Percentiles rank a stretch among this genome's conserved stretches.
Conservation (phyloP, 2,113 vertebrate species). For the Rhabdornis inornatus region DNA sequence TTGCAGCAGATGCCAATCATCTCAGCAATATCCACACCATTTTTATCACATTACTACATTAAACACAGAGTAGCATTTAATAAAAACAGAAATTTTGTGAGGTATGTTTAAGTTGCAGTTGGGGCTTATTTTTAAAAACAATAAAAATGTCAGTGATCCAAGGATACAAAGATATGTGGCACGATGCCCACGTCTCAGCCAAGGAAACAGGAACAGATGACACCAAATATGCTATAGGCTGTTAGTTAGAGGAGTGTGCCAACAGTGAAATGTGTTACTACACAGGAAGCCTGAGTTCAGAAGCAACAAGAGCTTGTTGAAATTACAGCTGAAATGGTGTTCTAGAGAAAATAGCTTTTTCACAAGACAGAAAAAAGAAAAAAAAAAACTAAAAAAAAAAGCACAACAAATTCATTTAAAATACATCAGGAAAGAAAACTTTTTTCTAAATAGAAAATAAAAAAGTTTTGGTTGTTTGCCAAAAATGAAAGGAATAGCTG, state of each 20-base stretch:
- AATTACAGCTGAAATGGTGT: background rate
- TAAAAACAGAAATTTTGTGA: background rate
- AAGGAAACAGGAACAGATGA: slow-evolving; percentile 53
- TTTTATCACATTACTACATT: background rate
- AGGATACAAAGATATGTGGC: slow-evolving; percentile 24
- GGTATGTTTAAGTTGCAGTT: background rate
- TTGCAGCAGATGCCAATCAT: background rate
- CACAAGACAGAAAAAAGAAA: background rate
- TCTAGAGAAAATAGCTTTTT: background rate
- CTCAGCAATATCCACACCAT: background rate
- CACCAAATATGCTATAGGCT: slow-evolving; percentile 46
- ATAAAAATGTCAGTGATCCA: background rate
- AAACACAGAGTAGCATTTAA: background rate
- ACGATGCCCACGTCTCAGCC: background rate
- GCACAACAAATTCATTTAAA: background rate
- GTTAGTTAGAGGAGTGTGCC: background rate
- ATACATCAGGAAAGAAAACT: background rate
- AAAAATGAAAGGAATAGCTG: background rate
- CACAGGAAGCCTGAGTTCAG: slow-evolving; percentile 38
- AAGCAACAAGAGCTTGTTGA: slow-evolving; percentile 41
- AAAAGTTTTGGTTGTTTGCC: background rate
- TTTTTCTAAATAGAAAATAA: background rate
- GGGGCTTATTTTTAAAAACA: slow-evolving; percentile 20
- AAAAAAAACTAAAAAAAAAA: background rate
- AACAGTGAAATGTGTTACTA: slow-evolving; percentile 14